These are phyloP conservation scores for Drosophila chauvacae DNA, from an alignment of 1,140 invertebrate genomes.

Conservation along the genomic window DNA sequence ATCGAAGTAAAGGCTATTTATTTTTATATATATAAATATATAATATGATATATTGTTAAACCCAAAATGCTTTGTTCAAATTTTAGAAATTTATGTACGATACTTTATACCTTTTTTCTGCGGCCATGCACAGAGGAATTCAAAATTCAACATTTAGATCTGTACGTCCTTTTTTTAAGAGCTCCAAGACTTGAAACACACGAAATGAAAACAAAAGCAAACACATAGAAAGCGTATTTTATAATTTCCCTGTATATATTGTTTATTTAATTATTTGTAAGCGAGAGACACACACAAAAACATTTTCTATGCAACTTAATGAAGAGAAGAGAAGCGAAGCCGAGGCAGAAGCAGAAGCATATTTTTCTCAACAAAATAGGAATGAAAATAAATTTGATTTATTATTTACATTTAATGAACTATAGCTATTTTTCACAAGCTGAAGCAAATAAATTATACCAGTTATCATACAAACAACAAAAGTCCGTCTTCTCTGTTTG, in stretches of 20 bases:
- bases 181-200: constrained; percentile 76
- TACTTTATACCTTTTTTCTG: constrained; percentile 46
- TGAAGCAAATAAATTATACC: constrained; percentile 78
- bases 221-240: constrained; percentile 32
- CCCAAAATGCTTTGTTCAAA: constrained; percentile 50
- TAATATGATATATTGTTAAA: constrained; percentile 26
- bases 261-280: constrained; percentile 78
- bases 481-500: constrained; percentile 13
- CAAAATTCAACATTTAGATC: constrained; percentile 61
- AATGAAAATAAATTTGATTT: constrained; percentile 69
- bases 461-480: constrained; percentile 53
- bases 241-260: constrained; percentile 70
- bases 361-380: constrained; percentile 46
- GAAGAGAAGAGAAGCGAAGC: constrained; percentile 23
- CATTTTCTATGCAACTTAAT: constrained; percentile 60
- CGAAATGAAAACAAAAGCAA: constrained; percentile 28
- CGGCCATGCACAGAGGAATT: constrained; percentile 80
- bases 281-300: constrained; percentile 32
- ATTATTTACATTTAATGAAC: constrained; percentile 72
- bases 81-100: constrained; percentile 24
- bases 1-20: constrained; percentile 74
- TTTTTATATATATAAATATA: constrained; percentile 45
- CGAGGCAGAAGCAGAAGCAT: constrained; percentile 13
- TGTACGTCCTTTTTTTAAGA: constrained; percentile 66
- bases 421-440: constrained; percentile 76